Base-by-base conservation (phyloP, 1,140 invertebrate genomes). In the Triops longicaudatus region DNA sequence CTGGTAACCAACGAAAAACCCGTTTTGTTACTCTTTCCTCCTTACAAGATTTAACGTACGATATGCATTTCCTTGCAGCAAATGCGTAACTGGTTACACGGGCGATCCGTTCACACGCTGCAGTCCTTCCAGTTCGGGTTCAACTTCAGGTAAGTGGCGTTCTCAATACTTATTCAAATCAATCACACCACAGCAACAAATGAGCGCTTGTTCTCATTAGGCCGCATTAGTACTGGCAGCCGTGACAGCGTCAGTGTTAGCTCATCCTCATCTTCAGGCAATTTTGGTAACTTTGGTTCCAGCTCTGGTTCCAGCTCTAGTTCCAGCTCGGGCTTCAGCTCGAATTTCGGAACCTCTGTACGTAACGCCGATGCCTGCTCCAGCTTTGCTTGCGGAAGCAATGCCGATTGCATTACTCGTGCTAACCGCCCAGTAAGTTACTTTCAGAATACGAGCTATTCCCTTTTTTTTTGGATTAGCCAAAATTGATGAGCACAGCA, bases 331-430 rank as follows among this genome's bases (percentile, higher is more conserved):
- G 14, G 50, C 50, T 76, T 0, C 3, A 73, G 43, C 37, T 26
- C 27, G 22, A 72, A 77, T 75, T 28, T 9, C 74, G 26, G 26
- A 17, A 14, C 22, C 17, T 76, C 77, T 26, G 74, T 78, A 37
- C 31, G 80, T 50, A 77, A 37, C 6, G 76, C 78, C 42, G 79
- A 83, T 76, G 80, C 81, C 26, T 84, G 83, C 77, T 75, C 78
- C 28, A 80, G 78, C 72, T 78, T 76, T 50, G 80, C 81, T 44
- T 83, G 82, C 75, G 81, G 82, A 72, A 73, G 75, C 5, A 88
- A 88, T 78, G 86, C 87, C 41, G 85, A 85, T 78, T 88, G 87
- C 75, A 83, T 84, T 5, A 80, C 83, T 27, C 84, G 83, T 76
- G 85, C 85, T 75, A 85, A 84, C 77, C 84, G 87, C 31, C 85